Evolutionary conservation across 2,113 vertebrate species (phyloP), one percentile per base, ranked within the genome.

Genomic region (Nematolebias whitei): DNA sequence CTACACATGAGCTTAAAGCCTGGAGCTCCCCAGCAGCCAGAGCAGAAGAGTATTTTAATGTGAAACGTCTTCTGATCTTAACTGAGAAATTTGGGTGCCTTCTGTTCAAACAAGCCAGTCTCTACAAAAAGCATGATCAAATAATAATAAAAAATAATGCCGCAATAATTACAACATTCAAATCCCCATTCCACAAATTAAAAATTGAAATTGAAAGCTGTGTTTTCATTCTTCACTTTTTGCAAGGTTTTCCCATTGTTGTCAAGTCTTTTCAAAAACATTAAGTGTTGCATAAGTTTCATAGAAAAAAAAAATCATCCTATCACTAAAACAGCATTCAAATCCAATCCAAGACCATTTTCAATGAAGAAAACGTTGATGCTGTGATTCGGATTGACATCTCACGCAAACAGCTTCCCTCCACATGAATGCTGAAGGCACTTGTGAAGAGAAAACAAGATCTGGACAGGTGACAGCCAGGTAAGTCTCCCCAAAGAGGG

Each of bases 381-480:
- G n/a, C 61, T 74, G 59, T 53, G 15, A 12, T 24, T 50, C 23
- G 23, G 19, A 48, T 5, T 47, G 56, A 59, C 9, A 49, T 35
- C 1, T 22, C 12, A 43, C 38, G 35, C 24, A 58, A n/a, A 44
- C 39, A 29, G 43, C 29, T 63, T 63, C 32, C 66, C 71, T 79
- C 79, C 35, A 44, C 23, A 59, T 41, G 48, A 64, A 63, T 44
- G 53, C 49, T 71, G 78, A 74, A 58, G 78, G 69, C 14, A 49
- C 64, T 71, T 62, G 76, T 59, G 61, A 71, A 67, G 66, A 59
- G 64, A 80, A 82, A 84, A 82, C 76, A 81, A 83, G 63, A 73
- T 80, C 38, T 49, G 64, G 87, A 83, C 87, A 86, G 85, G 86
- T 82, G 82, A 84, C 74, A 79, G 63, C 74, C 76, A 75, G 78